Base-by-base conservation (phyloP, 2,113 vertebrate genomes). In the Eidolon helvum region DNA sequence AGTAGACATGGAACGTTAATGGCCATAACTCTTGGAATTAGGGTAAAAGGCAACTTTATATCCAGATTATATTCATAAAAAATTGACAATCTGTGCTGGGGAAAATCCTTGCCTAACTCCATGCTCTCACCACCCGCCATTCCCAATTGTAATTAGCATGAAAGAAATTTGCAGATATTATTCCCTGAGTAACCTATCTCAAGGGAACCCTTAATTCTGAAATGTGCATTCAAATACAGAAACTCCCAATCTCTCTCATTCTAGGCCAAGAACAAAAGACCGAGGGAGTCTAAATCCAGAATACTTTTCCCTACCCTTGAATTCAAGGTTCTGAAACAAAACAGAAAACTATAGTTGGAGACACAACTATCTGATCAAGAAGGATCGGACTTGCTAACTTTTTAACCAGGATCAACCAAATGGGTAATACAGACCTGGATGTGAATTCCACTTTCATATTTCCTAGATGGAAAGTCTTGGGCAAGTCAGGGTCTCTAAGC, bases 381-480 rank as follows among this genome's bases (percentile, higher is more conserved):
- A 83, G 61, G 21, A 88, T 95, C 16, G 92, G 38, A 88, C 61
- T 77, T 77, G n/a, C 30, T 92, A 40, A 77, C 26, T 82, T 91
- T 79, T 45, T 55, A 87, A 87, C 24, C 12, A 87, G 12, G 28
- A 55, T 63, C 78, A 22, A 79, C 61, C 55, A 72, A 72, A 26
- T 65, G n/a, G 79, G 43, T 22, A 43, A 50, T n/a, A 69, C 9
- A 53, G 55, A 79, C 35, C 7, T 87, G 57, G 14, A 88, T 71
- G 10, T 74, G 26, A 91, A 93, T 65, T 94, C 72, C 35, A 82
- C 9, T 66, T 94, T 86, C 22, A 28, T 35, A 87, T 61, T 93
- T 93, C 82, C 53, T 84, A 66, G 4, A 66, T 24, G 50, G 63
- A 69, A 95, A 79, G 11, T 71, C 74, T 14, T 66, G 5, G 59